These are phyloP conservation scores for Engystomops pustulosus DNA, from an alignment of 2,113 vertebrate genomes.

Conservation along the genomic window DNA sequence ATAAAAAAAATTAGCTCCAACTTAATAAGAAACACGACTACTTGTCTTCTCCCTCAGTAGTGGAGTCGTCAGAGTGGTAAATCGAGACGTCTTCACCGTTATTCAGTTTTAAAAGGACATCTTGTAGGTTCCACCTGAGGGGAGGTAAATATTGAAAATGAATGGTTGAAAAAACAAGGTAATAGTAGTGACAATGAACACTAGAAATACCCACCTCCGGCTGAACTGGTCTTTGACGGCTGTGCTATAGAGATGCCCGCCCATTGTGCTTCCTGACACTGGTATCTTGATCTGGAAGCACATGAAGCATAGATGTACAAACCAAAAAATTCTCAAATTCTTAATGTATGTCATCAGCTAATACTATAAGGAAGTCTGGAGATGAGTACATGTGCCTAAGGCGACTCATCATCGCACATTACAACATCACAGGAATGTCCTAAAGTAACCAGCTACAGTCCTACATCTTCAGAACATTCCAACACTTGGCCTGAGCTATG, in stretches of 20 bases:
- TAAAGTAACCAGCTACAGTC: no score
- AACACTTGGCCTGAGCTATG: no score
- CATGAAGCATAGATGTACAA: neutral
- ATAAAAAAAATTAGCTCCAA: no score
- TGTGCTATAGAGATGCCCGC: slow-evolving; percentile 70
- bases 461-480: no score
- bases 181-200: no score
- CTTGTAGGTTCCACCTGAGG: slow-evolving; percentile 76
- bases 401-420: neutral
- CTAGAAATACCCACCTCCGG: slow-evolving; percentile 64
- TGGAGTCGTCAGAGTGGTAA: slow-evolving; percentile 60
- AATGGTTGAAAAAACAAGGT: no score
- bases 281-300: slow-evolving; percentile 78
- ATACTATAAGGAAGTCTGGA: neutral
- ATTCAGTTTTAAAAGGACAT: slow-evolving; percentile 73
- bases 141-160: neutral
- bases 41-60: slow-evolving; percentile 21
- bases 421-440: neutral
- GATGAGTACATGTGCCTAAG: neutral
- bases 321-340: slow-evolving; percentile 16
- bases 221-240: slow-evolving; percentile 68
- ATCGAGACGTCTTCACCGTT: slow-evolving; percentile 71
- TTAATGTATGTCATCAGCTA: slow-evolving; percentile 6
- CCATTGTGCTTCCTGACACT: slow-evolving; percentile 73
- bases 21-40: neutral